These are phyloP conservation scores for Rhysida immarginata DNA, from an alignment of 1,140 invertebrate species.

Conservation along the genomic window DNA sequence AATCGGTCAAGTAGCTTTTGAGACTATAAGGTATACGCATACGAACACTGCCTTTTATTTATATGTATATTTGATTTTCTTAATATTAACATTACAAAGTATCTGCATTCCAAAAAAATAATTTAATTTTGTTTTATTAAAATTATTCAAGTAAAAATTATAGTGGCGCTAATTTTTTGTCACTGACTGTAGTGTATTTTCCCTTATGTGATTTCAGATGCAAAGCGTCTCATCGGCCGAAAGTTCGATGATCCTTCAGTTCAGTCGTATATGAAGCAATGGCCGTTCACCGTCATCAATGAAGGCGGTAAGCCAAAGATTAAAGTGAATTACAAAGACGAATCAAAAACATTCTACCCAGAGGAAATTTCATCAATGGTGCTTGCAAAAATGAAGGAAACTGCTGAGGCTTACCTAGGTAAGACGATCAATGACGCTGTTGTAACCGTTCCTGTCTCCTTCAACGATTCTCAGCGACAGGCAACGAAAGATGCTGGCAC, in stretches of 20 bases:
- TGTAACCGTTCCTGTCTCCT: constrained; percentile 80
- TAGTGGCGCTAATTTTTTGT: too few species aligned
- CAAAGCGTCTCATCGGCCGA: constrained; percentile 18
- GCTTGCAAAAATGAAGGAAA: too few species aligned
- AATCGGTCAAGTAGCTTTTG: too few species aligned
- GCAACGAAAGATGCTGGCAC: constrained; percentile 79
- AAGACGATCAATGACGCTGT: constrained; percentile 77
- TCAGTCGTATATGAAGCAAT: constrained; percentile 56
- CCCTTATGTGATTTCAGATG: constrained; percentile 40
- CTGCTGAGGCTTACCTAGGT: constrained; percentile 52
- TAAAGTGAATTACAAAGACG: constrained; percentile 67
- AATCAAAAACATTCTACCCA: constrained; percentile 56
- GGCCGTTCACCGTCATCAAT: constrained; percentile 57
- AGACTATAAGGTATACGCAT: too few species aligned
- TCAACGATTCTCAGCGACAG: too few species aligned
- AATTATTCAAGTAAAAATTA: too few species aligned
- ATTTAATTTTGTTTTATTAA: too few species aligned
- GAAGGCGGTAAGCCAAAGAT: constrained; percentile 58
- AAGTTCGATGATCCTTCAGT: constrained; percentile 16
- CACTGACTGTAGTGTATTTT: too few species aligned
- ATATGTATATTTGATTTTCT: too few species aligned
- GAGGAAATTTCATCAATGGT: constrained; percentile 82
- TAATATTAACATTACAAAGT: too few species aligned
- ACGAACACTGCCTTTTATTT: too few species aligned
- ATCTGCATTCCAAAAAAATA: too few species aligned